Evolutionary conservation across 2,888 invertebrate genomes (phyloP).

Genomic region (Scaptomyza polygonia): DNA sequence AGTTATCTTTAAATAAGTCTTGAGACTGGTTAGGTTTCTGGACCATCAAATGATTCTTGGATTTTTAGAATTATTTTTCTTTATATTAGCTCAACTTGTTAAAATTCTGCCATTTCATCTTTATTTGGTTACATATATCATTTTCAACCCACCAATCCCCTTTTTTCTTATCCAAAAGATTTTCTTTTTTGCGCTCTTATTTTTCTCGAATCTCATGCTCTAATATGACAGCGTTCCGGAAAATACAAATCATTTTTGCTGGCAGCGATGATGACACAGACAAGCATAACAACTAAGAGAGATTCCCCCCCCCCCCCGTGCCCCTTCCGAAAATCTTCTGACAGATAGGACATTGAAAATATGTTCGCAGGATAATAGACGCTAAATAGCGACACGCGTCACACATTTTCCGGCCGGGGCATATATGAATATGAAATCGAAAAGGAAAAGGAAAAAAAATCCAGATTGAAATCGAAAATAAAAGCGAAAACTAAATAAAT

Average conservation of each 20-base stretch:
- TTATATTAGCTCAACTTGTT: too few species aligned
- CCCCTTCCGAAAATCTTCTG: neutral
- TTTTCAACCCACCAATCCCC: slow-evolving; percentile 4
- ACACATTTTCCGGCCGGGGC: slow-evolving; percentile 65
- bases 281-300: slow-evolving; percentile 19
- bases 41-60: neutral
- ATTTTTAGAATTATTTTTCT: too few species aligned
- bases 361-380: slow-evolving; percentile 82
- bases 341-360: slow-evolving; percentile 66
- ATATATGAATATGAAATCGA: slow-evolving; percentile 61
- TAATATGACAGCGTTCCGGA: slow-evolving; percentile 38
- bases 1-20: too few species aligned
- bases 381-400: slow-evolving; percentile 84
- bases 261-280: slow-evolving; percentile 40
- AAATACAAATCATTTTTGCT: slow-evolving; percentile 53
- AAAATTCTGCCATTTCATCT: too few species aligned
- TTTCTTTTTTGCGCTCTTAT: neutral
- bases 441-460: slow-evolving; percentile 28
- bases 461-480: slow-evolving; percentile 41
- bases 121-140: neutral
- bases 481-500: slow-evolving; percentile 45
- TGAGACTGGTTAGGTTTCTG: neutral
- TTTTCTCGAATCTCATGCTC: slow-evolving; percentile 21
- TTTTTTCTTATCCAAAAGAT: too few species aligned
- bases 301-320: neutral